Conservation (phyloP, 2,888 invertebrate genomes). For the Lochmaea capreae region DNA sequence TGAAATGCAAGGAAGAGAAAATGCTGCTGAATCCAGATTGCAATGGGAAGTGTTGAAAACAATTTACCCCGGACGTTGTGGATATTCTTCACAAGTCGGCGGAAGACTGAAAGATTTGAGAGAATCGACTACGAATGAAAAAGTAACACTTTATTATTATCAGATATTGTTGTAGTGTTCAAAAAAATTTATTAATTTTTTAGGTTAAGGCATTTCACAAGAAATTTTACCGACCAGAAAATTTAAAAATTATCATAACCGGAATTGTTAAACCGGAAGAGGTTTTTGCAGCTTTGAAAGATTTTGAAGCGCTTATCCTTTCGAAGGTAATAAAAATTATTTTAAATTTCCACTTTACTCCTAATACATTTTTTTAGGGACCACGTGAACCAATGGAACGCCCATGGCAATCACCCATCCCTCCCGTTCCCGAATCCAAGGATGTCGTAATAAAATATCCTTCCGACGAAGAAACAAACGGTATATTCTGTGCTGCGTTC, state of each 20-base stretch:
- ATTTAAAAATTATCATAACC: conserved; percentile 84
- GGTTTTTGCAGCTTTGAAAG: conserved; percentile 78
- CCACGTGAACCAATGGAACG: conserved; percentile 71
- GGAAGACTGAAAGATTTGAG: conserved; percentile 87
- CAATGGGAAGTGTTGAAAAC: conserved; percentile 74
- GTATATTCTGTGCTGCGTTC: conserved; percentile 83
- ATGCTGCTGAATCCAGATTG: conserved; percentile 79
- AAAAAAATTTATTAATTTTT: conserved; percentile 37
- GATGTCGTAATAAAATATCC: conserved; percentile 77
- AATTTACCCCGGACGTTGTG: conserved; percentile 84
- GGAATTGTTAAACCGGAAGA: conserved; percentile 82
- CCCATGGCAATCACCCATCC: conserved; percentile 82
- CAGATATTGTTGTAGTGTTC: too few species aligned
- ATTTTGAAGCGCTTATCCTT: conserved; percentile 81
- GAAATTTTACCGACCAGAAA: conserved; percentile 89
- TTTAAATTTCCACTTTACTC: background rate
- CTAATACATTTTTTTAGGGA: conserved; percentile 59
- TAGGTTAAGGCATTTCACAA: conserved; percentile 84
- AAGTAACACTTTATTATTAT: conserved; percentile 69
- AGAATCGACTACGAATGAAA: conserved; percentile 81
- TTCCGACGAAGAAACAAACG: conserved; percentile 86
- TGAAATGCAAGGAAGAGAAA: conserved; percentile 92
- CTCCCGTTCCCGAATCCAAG: conserved; percentile 70
- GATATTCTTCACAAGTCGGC: conserved; percentile 88
- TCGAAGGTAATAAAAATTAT: conserved; percentile 68